A percentile compares a stretch with the other conserved stretches of the same genome.
Conservation (phyloP, 2,113 vertebrate genomes). For the Gymnogyps californianus region DNA sequence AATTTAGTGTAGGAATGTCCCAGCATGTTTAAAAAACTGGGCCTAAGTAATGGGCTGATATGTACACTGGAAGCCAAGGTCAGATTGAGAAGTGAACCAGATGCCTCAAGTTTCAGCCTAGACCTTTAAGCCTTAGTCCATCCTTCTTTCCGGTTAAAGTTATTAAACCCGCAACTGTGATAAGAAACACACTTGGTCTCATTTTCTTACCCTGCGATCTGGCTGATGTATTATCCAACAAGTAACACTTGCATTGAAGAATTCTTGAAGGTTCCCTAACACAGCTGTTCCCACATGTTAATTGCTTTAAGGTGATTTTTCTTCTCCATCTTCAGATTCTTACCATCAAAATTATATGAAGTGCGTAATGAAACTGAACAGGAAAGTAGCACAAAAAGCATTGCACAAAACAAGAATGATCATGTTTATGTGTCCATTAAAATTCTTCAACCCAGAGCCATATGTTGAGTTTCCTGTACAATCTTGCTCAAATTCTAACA, state of each 20-base stretch:
- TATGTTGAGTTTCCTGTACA: slow-evolving; percentile 41
- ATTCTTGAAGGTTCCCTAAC: slow-evolving; percentile 37
- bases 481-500: slow-evolving; percentile 37
- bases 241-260: not conserved
- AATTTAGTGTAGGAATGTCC: not conserved
- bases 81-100: not conserved
- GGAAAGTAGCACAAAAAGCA: slow-evolving; percentile 13
- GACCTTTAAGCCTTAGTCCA: slow-evolving; percentile 6
- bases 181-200: slow-evolving; percentile 12
- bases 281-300: slow-evolving; percentile 43
- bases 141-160: not conserved
- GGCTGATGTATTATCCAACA: slow-evolving; percentile 40
- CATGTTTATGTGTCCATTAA: slow-evolving; percentile 55
- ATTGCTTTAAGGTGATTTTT: slow-evolving; percentile 48
- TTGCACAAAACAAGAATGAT: slow-evolving; percentile 25
- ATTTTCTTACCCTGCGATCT: slow-evolving; percentile 39
- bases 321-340: slow-evolving; percentile 36
- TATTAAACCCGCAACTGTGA: not conserved
- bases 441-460: slow-evolving; percentile 32
- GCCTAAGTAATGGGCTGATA: not conserved
- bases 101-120: not conserved
- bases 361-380: slow-evolving; percentile 38
- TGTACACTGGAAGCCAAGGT: not conserved
- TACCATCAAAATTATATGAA: slow-evolving; percentile 47
- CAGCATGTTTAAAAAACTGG: not conserved